These are phyloP conservation scores for Drosophila seguyi DNA, from an alignment of 1,140 invertebrate species.

Conservation along the genomic window DNA sequence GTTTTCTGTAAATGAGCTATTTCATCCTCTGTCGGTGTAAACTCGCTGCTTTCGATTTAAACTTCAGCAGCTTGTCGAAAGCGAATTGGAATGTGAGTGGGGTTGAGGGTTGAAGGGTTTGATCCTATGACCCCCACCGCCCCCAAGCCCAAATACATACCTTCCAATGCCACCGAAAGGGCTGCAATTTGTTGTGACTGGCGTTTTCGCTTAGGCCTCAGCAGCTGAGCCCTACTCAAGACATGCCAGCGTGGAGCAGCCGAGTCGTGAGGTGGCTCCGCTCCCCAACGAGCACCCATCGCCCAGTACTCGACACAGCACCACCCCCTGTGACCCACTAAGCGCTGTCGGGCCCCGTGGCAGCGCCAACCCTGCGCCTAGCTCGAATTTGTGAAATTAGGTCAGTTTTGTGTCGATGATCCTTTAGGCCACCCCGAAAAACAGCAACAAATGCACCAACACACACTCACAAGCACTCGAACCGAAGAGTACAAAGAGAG, in stretches of 20 bases:
- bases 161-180: constrained; percentile 61
- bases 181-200: constrained; percentile 71
- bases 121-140: background rate
- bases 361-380: constrained; percentile 71
- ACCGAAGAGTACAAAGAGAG: constrained; percentile 30
- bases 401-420: constrained; percentile 85
- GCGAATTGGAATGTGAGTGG: constrained; percentile 41
- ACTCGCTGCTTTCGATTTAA: constrained; percentile 53
- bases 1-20: background rate
- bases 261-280: constrained; percentile 8
- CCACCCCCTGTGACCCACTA: constrained; percentile 74
- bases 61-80: constrained; percentile 47
- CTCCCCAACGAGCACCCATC: background rate
- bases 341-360: constrained; percentile 50
- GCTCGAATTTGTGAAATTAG: constrained; percentile 84
- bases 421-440: constrained; percentile 72
- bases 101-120: background rate
- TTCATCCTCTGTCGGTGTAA: constrained; percentile 7
- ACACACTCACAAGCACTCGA: constrained; percentile 9
- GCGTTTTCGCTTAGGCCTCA: constrained; percentile 50
- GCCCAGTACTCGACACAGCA: constrained; percentile 7
- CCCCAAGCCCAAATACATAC: constrained; percentile 3
- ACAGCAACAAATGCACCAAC: constrained; percentile 51
- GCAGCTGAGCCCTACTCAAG: constrained; percentile 53
- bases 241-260: constrained; percentile 27